Conservation (phyloP, 92 coral and sea anemone species). For the Phenganax stokvisi region DNA sequence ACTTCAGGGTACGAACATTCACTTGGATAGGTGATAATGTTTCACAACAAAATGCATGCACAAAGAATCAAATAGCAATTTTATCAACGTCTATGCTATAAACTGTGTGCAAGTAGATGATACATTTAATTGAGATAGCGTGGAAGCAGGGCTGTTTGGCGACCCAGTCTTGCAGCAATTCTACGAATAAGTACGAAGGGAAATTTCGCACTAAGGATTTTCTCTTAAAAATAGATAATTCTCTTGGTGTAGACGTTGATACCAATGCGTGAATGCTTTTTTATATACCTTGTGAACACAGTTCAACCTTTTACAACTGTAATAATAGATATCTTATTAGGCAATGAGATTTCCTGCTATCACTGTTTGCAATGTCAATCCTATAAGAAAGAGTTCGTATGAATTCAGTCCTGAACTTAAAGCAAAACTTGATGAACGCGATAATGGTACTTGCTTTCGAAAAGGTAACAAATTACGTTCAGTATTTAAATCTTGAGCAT, state of each 20-base stretch:
- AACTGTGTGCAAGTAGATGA: too few species aligned
- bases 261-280: neutral
- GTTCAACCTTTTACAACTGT: too few species aligned
- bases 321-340: neutral
- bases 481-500: neutral
- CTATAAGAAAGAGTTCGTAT: conserved; percentile 7
- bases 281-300: too few species aligned
- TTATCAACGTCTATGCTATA: too few species aligned
- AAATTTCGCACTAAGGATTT: too few species aligned
- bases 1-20: conserved; percentile 22
- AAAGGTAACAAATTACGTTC: neutral
- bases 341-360: conserved; percentile 17
- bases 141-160: too few species aligned
- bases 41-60: too few species aligned
- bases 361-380: conserved; percentile 31
- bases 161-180: too few species aligned
- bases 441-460: neutral
- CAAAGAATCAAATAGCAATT: too few species aligned
- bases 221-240: neutral
- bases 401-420: neutral
- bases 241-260: neutral
- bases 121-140: too few species aligned
- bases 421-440: neutral
- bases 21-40: too few species aligned
- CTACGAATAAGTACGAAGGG: too few species aligned